A percentile compares a stretch with the other conserved stretches of the same genome.
phyloP scores from a whole-genome alignment of 2,888 invertebrate genomes.

The Erebia palarica region DNA sequence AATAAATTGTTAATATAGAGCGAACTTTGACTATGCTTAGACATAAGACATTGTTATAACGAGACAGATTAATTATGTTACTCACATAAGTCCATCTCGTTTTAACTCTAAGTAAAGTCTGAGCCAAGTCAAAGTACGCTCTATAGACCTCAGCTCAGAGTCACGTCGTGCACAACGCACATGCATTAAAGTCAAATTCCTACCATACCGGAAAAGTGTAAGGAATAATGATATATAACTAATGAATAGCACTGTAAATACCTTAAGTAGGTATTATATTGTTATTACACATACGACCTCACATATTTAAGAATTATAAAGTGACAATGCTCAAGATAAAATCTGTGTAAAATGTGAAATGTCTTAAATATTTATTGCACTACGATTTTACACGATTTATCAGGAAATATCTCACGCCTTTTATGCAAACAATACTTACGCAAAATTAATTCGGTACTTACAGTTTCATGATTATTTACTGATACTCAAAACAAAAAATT shows the following conservation, averaged over 20 bases:
- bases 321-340: slow-evolving; percentile 24
- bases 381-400: slow-evolving; percentile 12
- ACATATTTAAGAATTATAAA: slow-evolving; percentile 22
- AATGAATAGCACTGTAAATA: slow-evolving; percentile 32
- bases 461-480: slow-evolving; percentile 1
- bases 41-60: too few species aligned
- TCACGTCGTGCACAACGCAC: slow-evolving; percentile 2
- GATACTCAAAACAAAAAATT: not conserved
- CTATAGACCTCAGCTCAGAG: too few species aligned
- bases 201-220: slow-evolving; percentile 28
- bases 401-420: slow-evolving; percentile 13
- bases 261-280: slow-evolving; percentile 21
- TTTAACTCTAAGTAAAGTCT: too few species aligned
- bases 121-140: too few species aligned
- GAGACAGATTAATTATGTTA: too few species aligned
- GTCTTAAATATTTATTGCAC: slow-evolving; percentile 20
- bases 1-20: too few species aligned
- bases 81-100: too few species aligned
- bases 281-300: slow-evolving; percentile 29
- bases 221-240: slow-evolving; percentile 8
- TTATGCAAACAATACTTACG: slow-evolving; percentile 4
- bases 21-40: too few species aligned
- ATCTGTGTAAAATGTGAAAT: slow-evolving; percentile 10
- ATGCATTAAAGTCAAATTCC: slow-evolving; percentile 22
- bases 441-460: not conserved